Conservation (phyloP, 2,888 invertebrate genomes). For the Eristalis intricaria region DNA sequence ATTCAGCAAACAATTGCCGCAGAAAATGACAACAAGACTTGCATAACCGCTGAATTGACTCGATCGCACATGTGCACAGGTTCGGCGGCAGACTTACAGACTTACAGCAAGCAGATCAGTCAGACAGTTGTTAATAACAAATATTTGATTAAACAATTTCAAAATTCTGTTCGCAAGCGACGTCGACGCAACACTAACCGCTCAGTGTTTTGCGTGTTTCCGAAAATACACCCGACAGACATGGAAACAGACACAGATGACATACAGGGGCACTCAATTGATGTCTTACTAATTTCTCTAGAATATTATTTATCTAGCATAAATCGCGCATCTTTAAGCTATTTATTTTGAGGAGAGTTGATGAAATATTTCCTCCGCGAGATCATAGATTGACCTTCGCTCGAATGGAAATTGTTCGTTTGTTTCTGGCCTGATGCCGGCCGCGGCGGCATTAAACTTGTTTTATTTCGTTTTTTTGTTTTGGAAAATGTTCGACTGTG, state of each 20-base stretch:
- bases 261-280: neutral
- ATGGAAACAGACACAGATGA: neutral
- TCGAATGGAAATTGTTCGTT: neutral
- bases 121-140: neutral
- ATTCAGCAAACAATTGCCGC: neutral
- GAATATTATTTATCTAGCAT: slow-evolving; percentile 11
- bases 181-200: neutral
- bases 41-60: neutral
- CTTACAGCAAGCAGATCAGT: neutral
- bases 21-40: neutral
- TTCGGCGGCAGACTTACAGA: neutral
- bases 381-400: neutral
- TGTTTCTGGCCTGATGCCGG: neutral
- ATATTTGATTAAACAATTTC: slow-evolving; percentile 13
- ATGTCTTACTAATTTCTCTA: neutral
- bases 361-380: slow-evolving; percentile 6
- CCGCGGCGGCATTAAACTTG: neutral
- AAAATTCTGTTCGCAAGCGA: neutral
- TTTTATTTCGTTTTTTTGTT: neutral
- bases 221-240: slow-evolving; percentile 1
- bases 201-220: neutral
- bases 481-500: neutral
- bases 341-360: slow-evolving; percentile 2
- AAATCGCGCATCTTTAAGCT: slow-evolving; percentile 3
- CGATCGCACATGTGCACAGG: neutral